These are phyloP conservation scores for Nomada ferruginata DNA, from an alignment of 2,888 invertebrate genomes.

Conservation along the genomic window DNA sequence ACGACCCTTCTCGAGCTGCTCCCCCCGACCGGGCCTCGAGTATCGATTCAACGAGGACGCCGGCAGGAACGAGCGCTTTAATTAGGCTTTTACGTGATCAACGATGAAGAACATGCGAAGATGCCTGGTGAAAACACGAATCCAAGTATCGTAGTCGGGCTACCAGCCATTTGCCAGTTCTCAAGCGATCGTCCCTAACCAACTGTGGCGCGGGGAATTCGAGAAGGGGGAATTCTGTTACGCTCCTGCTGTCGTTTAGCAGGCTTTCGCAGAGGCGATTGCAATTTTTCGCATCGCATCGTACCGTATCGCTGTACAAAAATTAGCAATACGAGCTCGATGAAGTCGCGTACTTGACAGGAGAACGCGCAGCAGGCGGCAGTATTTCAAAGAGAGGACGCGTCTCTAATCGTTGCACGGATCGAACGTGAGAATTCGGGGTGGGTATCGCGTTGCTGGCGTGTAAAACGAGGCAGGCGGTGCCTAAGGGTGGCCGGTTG, in stretches of 20 bases:
- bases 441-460: neutral
- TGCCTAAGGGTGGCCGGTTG: constrained; percentile 52
- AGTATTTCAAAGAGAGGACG: neutral
- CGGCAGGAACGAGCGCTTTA: constrained; percentile 41
- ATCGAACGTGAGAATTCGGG: constrained; percentile 35
- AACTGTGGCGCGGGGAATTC: neutral
- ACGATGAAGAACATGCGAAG: constrained; percentile 39
- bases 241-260: neutral
- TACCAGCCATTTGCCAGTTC: constrained; percentile 1
- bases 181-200: neutral
- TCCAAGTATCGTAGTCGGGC: neutral
- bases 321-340: neutral
- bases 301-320: too few relatives aligned
- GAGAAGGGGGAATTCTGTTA: neutral
- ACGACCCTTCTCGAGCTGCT: constrained; percentile 34
- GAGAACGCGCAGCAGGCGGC: neutral
- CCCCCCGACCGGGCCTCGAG: constrained; percentile 32
- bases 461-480: constrained; percentile 30
- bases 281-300: neutral
- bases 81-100: constrained; percentile 52
- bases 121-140: constrained; percentile 17
- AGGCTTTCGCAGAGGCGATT: neutral
- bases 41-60: constrained; percentile 49
- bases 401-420: constrained; percentile 14
- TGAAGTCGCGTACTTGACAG: neutral